phyloP scores from a whole-genome alignment of 2,113 vertebrate species.

The Erythrolamprus reginae region DNA sequence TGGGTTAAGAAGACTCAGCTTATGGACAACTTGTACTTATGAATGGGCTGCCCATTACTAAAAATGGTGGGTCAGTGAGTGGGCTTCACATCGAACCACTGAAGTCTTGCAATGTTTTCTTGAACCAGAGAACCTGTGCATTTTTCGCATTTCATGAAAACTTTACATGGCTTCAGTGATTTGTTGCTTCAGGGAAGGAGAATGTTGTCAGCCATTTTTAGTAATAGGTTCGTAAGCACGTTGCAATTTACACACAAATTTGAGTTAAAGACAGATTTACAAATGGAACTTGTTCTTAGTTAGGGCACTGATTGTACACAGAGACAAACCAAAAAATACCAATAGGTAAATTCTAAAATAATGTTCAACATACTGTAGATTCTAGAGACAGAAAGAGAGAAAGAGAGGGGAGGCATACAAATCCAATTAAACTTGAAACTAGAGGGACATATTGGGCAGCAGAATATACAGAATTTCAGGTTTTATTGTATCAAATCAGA shows the following conservation, averaged over 20 bases:
- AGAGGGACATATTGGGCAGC: neutral
- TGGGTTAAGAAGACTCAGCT: neutral
- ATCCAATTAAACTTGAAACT: too few relatives aligned
- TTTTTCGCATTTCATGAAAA: neutral
- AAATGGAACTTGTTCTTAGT: neutral
- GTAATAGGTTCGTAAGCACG: neutral
- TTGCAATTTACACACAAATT: neutral
- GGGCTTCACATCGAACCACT: neutral
- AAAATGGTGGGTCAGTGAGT: neutral
- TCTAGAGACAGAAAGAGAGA: neutral
- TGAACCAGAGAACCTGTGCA: neutral
- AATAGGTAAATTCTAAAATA: neutral
- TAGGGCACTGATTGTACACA: neutral
- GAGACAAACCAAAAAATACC: neutral
- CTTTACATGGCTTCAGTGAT: neutral
- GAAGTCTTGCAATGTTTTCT: neutral
- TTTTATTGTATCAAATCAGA: neutral
- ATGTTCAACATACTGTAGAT: neutral
- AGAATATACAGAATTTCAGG: neutral
- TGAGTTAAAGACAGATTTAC: neutral
- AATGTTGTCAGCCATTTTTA: neutral
- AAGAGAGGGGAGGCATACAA: too few relatives aligned
- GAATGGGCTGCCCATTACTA: neutral
- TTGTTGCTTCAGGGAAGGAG: neutral
- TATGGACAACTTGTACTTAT: neutral